Evolutionary conservation across 1,140 invertebrate species (phyloP).

Genomic region (Macrocentrus cingulum): DNA sequence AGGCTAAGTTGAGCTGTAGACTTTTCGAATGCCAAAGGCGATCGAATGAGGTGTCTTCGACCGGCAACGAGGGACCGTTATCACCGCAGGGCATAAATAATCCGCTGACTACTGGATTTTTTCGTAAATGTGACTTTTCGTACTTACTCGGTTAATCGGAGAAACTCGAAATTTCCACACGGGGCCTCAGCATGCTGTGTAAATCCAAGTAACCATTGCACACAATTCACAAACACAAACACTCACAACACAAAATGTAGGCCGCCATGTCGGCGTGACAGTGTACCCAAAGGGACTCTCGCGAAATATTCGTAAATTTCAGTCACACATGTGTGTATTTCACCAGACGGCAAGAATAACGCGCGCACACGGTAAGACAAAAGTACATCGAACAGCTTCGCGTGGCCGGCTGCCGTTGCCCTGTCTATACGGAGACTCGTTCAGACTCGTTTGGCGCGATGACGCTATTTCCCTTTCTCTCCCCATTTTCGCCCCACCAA

Average conservation of each 20-base stretch:
- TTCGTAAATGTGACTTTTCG: no score
- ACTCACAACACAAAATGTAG: no score
- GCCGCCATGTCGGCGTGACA: no score
- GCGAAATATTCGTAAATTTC: no score
- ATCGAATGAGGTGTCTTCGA: slow-evolving; percentile 21
- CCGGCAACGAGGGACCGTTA: slow-evolving; percentile 18
- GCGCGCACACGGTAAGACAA: neutral
- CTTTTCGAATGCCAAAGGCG: neutral
- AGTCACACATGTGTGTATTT: no score
- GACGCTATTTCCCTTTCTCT: no score
- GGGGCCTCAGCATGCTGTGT: neutral
- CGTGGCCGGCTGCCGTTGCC: slow-evolving; percentile 22
- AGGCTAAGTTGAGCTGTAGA: no score
- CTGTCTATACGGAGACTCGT: no score
- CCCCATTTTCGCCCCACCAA: slow-evolving; percentile 16
- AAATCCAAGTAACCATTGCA: neutral
- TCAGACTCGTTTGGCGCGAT: slow-evolving; percentile 25
- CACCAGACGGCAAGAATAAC: neutral
- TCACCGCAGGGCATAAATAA: slow-evolving; percentile 12
- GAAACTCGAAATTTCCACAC: neutral
- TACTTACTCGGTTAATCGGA: neutral
- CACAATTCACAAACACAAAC: neutral
- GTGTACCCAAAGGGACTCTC: no score
- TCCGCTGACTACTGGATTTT: neutral
- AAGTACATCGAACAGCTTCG: slow-evolving; percentile 14